phyloP scores from a whole-genome alignment of 2,797 vertebrate genomes.

The Spondyliosoma cantharus region DNA sequence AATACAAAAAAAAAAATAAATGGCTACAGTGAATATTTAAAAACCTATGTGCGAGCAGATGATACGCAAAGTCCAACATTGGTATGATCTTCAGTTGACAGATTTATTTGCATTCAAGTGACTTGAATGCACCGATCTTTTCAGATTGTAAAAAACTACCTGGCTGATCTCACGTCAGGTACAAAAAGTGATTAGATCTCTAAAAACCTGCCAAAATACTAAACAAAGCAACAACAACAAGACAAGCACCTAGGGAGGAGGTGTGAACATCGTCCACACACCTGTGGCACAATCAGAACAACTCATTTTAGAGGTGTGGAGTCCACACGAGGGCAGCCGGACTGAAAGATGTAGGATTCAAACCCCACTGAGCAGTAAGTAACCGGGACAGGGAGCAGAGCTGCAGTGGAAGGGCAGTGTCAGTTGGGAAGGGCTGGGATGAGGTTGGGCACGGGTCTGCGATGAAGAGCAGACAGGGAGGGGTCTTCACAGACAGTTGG shows the following conservation, averaged over 20 bases:
- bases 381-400: constrained; percentile 56
- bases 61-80: constrained; percentile 37
- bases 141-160: constrained; percentile 14
- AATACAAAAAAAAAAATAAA: constrained; percentile 11
- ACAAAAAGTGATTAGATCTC: constrained; percentile 44
- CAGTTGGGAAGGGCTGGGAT: constrained; percentile 42
- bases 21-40: constrained; percentile 10
- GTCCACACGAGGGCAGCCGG: constrained; percentile 40
- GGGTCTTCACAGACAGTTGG: constrained; percentile 90
- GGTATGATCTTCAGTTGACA: constrained; percentile 18
- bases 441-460: constrained; percentile 58
- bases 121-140: constrained; percentile 29
- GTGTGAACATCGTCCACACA: constrained; percentile 73
- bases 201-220: constrained; percentile 48
- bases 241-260: constrained; percentile 7
- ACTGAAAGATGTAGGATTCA: constrained; percentile 31
- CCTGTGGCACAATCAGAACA: constrained; percentile 82
- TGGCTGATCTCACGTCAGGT: constrained; percentile 42
- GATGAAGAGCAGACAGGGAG: constrained; percentile 86
- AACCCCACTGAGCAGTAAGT: constrained; percentile 27
- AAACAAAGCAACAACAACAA: constrained; percentile 21
- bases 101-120: constrained; percentile 46
- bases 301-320: constrained; percentile 55
- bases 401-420: constrained; percentile 59
- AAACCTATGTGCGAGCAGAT: constrained; percentile 38